Evolutionary conservation across 2,113 vertebrate genomes (phyloP), one percentile per base, ranked within the genome.

Genomic region (Gymnorhina tibicen): DNA sequence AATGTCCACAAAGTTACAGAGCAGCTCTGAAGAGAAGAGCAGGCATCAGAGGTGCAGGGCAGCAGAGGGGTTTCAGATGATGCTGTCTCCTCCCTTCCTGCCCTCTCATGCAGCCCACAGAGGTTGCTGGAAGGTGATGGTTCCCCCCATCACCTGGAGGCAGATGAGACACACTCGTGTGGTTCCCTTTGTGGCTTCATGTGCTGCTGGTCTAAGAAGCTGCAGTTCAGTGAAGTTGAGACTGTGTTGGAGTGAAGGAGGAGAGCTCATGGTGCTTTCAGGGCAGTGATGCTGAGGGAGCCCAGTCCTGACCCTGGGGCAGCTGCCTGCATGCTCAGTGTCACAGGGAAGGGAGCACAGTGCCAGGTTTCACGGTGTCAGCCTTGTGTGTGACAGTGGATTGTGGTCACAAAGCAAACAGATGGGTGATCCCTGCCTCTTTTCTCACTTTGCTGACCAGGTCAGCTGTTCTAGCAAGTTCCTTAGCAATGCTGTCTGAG

Each of bases 111-210:
- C 3, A 11, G 53, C 75, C 58, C 7, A 14, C 28, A 44, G 74
- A 47, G 37, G 63, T 22, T 85, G 53, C 66, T 83, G 62, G 39
- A 67, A 70, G 66, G 37, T 4, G 6, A 16, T 66, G 39, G 22
- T 63, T 89, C 16, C 28, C 18, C 23, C 35, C 16, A 13, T 68
- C 1, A 1, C 72, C 32, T 0, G 0, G n/a, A 60, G 66, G 33
- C 47, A 37, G 42, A 59, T 63, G 35, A 68, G 44, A n/a, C 19
- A 22, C 0, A 1, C 17, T 53, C 0, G 0, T 52, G 55, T 15
- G 2, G 33, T 69, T 95, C 52, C 18, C 35, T 89, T 63, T 0
- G 0, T 9, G 19, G 63, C 46, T 93, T 82, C 30, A 23, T 39
- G 53, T 79, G 67, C 67, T 86, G 52, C 46, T 77, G 41, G 30